Percentiles rank a stretch among this genome's conserved stretches.
phyloP scores from a whole-genome alignment of 2,888 invertebrate species.

The Agriopis marginaria region DNA sequence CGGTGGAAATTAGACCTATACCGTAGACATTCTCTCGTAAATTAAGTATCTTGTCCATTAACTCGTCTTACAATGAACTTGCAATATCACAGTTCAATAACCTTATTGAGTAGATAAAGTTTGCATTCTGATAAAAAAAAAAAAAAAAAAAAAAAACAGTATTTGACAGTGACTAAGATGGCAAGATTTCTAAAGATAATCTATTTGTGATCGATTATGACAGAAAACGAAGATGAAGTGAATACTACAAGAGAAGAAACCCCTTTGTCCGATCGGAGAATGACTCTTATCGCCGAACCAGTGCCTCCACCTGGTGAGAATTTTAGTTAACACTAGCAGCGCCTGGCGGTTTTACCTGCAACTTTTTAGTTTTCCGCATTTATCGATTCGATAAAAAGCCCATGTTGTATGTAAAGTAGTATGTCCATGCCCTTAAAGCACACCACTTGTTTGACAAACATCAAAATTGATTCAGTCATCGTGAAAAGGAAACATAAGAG shows the following conservation, averaged over 20 bases:
- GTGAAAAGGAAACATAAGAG: neutral
- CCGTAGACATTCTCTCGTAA: too few species aligned
- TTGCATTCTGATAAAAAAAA: too few species aligned
- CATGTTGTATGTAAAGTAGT: too few species aligned
- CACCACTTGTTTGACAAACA: neutral
- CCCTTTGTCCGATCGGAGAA: slow-evolving; percentile 72
- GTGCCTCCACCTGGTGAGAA: slow-evolving; percentile 55
- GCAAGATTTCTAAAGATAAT: neutral
- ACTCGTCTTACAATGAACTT: slow-evolving; percentile 10
- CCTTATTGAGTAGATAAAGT: slow-evolving; percentile 7
- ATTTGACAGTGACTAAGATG: neutral
- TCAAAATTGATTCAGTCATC: neutral
- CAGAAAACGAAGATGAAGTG: slow-evolving; percentile 57
- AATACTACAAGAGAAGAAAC: slow-evolving; percentile 67
- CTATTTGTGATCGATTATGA: slow-evolving; percentile 35
- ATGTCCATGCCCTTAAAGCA: neutral
- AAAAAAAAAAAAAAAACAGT: too few species aligned
- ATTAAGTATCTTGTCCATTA: neutral
- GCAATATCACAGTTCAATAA: slow-evolving; percentile 8
- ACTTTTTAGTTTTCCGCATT: too few species aligned
- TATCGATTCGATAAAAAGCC: too few species aligned
- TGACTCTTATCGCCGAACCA: slow-evolving; percentile 76
- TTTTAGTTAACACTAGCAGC: neutral
- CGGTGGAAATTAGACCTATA: neutral
- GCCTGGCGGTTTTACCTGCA: neutral